phyloP scores from a whole-genome alignment of 2,797 vertebrate species.

The Pelodytes ibericus region DNA sequence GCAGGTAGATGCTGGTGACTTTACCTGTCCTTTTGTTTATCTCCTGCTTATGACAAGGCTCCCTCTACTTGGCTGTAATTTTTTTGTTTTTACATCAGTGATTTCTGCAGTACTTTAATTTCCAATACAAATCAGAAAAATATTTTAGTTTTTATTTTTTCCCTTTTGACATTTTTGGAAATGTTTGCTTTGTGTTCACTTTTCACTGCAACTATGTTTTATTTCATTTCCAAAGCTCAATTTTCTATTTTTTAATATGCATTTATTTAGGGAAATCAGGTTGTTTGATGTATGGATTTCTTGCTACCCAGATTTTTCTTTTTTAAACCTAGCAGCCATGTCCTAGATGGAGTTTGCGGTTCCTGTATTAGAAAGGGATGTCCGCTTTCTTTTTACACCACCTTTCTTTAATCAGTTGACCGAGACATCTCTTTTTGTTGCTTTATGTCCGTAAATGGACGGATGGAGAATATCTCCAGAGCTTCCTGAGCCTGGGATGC shows the following conservation, averaged over 20 bases:
- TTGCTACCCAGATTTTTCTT: neutral
- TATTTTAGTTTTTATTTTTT: neutral
- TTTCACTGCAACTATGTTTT: constrained; percentile 21
- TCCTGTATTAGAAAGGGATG: neutral
- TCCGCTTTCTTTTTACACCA: neutral
- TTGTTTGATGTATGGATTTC: neutral
- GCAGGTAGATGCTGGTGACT: constrained; percentile 54
- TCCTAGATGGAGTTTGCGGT: neutral
- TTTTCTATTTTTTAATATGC: constrained; percentile 13
- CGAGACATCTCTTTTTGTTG: neutral
- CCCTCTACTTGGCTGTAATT: constrained; percentile 6
- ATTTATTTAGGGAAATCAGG: neutral
- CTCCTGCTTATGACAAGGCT: constrained; percentile 5
- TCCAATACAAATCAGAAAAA: neutral
- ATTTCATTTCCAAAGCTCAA: neutral
- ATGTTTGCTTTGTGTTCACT: neutral
- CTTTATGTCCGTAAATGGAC: neutral
- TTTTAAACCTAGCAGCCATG: neutral
- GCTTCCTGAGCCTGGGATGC: constrained; percentile 1
- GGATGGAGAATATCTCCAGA: neutral
- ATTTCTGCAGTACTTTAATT: neutral
- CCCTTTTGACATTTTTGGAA: neutral
- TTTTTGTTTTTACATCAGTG: constrained; percentile 11
- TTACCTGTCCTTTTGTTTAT: constrained; percentile 22
- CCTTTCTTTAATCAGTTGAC: neutral